These are phyloP conservation scores for Ianthella basta DNA, from an alignment of 37 sponge, comb jelly and placozoan species.

Conservation along the genomic window DNA sequence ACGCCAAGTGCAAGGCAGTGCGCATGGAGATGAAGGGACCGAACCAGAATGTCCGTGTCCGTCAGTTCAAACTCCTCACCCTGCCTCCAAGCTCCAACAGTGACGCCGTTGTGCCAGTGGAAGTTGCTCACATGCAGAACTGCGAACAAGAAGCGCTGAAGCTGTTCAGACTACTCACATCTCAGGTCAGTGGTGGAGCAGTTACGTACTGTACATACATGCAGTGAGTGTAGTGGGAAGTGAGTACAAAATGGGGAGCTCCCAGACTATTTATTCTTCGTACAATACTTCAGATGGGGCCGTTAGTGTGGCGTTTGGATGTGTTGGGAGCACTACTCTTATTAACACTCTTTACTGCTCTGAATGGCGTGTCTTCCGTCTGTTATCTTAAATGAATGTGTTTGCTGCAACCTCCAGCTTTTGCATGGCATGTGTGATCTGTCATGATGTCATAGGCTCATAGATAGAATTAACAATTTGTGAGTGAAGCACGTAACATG, in stretches of 20 bases:
- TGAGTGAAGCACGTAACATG: too few relatives aligned
- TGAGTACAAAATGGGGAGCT: background rate
- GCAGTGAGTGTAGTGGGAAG: conserved; percentile 7
- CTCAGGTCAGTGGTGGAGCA: conserved; percentile 57
- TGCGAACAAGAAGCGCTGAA: conserved; percentile 87
- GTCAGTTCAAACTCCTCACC: conserved; percentile 76
- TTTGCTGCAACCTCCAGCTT: too few relatives aligned
- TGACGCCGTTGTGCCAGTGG: conserved; percentile 48
- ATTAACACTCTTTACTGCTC: too few relatives aligned
- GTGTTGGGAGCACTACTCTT: too few relatives aligned
- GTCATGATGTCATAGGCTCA: too few relatives aligned
- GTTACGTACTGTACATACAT: background rate
- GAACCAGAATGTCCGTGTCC: conserved; percentile 71
- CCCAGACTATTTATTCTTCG: background rate
- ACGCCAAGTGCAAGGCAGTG: conserved; percentile 40
- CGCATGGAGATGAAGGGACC: conserved; percentile 74
- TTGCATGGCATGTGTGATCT: too few relatives aligned
- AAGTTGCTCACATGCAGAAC: conserved; percentile 69
- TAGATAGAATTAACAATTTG: too few relatives aligned
- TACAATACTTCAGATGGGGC: background rate
- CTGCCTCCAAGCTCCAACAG: conserved; percentile 14
- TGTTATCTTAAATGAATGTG: too few relatives aligned
- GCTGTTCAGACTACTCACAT: conserved; percentile 89
- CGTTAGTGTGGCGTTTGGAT: too few relatives aligned
- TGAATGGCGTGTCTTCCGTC: too few relatives aligned